Base-by-base conservation (phyloP, 2,797 vertebrate species). In the Cheirogaleus major region DNA sequence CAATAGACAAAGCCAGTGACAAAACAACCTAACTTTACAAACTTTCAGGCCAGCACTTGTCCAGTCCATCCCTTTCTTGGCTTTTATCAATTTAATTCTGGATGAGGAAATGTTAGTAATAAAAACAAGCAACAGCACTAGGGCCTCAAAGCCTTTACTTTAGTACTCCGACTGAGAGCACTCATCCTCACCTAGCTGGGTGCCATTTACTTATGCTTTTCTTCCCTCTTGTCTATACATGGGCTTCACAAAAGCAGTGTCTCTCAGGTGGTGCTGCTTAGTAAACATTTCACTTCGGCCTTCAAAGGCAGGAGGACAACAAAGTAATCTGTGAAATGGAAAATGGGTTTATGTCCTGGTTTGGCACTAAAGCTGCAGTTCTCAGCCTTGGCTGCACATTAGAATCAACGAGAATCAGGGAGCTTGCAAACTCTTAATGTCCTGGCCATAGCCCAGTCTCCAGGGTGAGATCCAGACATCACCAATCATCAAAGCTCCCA, bases 311-410 rank as follows among this genome's bases (percentile, higher is more conserved):
- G 57, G 15, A 59, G 63, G 4, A 18, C 22, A 23, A 9, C 3
- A 20, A 63, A 10, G 50, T 9, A 38, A 57, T 23, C 5, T 52
- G 61, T 69, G 95, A 14, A 67, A 83, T 6, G 2, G 22, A 27
- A 35, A 43, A 4, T 0, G 1, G 59, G 27, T 13, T 38, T 10
- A 18, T 0, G 0, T 32, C 25, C 87, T 14, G 41, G 32, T 41
- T 63, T 0, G 0, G 48, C n/a, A 10, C 45, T 17, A 13, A 10
- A 8, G n/a, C 25, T 38, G 22, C 9, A 41, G 45, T 50, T 55
- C 65, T 82, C 73, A 48, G 30, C n/a, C 38, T 17, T 27, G 50
- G 57, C 48, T 63, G 32, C 35, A 61, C 6, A 1, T 20, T 7
- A 59, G 43, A 38, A 65, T 27, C 41, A 75, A 20, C 13, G 4